Base-by-base conservation (phyloP, 2,888 invertebrate species). In the Mythimna impura region DNA sequence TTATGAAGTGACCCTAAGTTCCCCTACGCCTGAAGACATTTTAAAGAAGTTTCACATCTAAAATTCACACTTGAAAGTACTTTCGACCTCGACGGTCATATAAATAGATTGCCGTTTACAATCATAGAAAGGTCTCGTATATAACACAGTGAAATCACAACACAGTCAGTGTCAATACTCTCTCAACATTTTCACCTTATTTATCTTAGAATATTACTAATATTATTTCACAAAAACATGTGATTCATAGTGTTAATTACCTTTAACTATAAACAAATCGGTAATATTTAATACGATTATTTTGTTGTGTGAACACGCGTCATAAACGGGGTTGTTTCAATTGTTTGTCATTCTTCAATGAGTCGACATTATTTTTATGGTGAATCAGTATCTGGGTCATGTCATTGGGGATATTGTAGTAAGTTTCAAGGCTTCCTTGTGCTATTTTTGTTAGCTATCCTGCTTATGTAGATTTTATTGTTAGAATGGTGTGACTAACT, bases 111-210 rank as follows among this genome's bases (percentile, higher is more conserved):
- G 8, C 14, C 14, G 20, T 40, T 47, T 22, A 47, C 25, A 30
- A 3, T 64, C n/a, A 14, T 20, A 69, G 17, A 66, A 57, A 65
- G 72, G 83, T 71, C 72, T 57, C 30, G 8, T 47, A 78, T 60
- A 64, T 54, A 47, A 60, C 43, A 57, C 14, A 58, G 57, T 47
- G 50, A 47, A 72, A 66, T 73, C 60, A 67, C 25, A 83, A 66
- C 43, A 73, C 5, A 57, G 14, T 57, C 14, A 20, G 57, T 72
- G 83, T 87, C 76, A 85, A 74, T 75, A 77, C 9, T 61, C 87
- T 82, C 52, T 74, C 63, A 78, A 73, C 76, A 85, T 72, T 78
- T 80, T 87, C 83, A 87, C 85, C 85, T 82, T 83, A 68, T 68
- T 84, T 86, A 85, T 86, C 80, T 73, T 10, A 43, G n/a, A 62